Evolutionary conservation across 1,140 invertebrate genomes (phyloP).

Genomic region (Magallana gigas): DNA sequence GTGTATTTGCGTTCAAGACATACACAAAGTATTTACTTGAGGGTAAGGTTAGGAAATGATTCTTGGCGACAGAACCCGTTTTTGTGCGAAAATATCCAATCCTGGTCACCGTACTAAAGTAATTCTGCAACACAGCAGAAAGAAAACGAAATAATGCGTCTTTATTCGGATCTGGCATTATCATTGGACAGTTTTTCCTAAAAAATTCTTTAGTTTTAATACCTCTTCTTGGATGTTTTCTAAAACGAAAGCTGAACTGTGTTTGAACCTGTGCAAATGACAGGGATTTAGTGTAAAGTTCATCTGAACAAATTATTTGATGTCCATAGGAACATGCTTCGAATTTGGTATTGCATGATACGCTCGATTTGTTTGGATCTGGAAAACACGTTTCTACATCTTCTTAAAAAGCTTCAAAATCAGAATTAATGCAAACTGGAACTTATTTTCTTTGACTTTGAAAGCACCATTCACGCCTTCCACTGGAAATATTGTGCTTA

Average conservation of each 20-base stretch:
- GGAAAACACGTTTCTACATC: not conserved
- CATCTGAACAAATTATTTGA: not conserved
- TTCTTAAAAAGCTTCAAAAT: not conserved
- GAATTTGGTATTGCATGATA: not conserved
- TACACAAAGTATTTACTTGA: too few relatives aligned
- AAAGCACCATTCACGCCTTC: not conserved
- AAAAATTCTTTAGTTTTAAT: not conserved
- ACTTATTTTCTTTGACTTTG: not conserved
- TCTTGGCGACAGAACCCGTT: too few relatives aligned
- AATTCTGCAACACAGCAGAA: too few relatives aligned
- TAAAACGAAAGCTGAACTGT: not conserved
- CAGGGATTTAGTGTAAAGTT: conserved; percentile 7
- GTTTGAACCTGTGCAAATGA: not conserved
- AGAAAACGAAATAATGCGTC: too few relatives aligned
- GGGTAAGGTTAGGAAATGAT: too few relatives aligned
- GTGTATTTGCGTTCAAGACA: too few relatives aligned
- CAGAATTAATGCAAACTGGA: not conserved
- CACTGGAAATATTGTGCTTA: not conserved
- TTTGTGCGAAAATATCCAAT: too few relatives aligned
- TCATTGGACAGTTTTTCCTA: not conserved
- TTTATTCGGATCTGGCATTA: not conserved
- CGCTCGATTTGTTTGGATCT: not conserved
- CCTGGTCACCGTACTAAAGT: too few relatives aligned
- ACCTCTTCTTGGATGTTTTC: not conserved
- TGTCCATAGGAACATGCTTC: not conserved